Evolutionary conservation across 53 echinoderm and acorn worm genomes (phyloP).

Genomic region (Hippasteria phrygiana): DNA sequence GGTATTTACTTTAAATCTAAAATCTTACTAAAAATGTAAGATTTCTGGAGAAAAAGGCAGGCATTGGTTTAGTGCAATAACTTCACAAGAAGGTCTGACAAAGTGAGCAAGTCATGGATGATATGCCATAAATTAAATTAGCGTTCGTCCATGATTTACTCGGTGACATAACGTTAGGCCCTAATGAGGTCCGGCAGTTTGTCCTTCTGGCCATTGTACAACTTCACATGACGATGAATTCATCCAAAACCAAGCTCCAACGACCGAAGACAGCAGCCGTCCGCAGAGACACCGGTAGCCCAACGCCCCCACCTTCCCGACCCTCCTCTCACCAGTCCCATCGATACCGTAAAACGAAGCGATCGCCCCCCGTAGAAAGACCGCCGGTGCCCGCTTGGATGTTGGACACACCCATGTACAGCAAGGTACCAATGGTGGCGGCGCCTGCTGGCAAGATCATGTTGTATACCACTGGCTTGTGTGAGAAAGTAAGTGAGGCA

Average conservation of each 20-base stretch:
- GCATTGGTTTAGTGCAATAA: too few species aligned
- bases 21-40: too few species aligned
- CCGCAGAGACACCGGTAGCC: background rate
- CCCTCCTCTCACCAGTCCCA: constrained; percentile 5
- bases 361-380: constrained; percentile 57
- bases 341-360: constrained; percentile 36
- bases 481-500: constrained; percentile 68
- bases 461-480: constrained; percentile 82
- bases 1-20: too few species aligned
- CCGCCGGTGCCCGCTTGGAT: constrained; percentile 87
- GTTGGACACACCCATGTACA: constrained; percentile 85
- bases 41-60: too few species aligned
- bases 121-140: too few species aligned
- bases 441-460: constrained; percentile 80
- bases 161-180: too few species aligned
- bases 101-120: too few species aligned
- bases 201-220: background rate
- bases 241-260: background rate
- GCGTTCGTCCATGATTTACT: too few species aligned
- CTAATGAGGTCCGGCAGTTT: background rate
- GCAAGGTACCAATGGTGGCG: constrained; percentile 85
- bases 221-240: constrained; percentile 7
- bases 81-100: too few species aligned
- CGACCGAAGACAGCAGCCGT: constrained; percentile 2
- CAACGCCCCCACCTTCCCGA: background rate